Percentiles rank a stretch among this genome's conserved stretches.
Evolutionary conservation across 2,113 vertebrate species (phyloP).

Genomic region (Psammodynastes pulverulentus): DNA sequence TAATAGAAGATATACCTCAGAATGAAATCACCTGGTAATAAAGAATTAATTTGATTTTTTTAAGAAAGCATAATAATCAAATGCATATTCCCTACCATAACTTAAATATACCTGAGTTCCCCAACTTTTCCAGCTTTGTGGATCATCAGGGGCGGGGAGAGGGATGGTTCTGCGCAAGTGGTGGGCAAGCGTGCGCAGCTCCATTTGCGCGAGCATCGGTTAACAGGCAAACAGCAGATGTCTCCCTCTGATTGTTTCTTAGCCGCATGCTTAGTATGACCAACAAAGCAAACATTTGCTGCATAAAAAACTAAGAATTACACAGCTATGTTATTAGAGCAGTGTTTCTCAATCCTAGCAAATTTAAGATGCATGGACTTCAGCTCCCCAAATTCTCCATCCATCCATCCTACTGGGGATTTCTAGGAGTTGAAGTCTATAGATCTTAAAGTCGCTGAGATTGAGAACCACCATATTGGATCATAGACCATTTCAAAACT

Average conservation of each 20-base stretch:
- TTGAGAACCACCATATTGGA: not conserved
- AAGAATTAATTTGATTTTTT: not conserved
- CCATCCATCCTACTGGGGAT: too few relatives aligned
- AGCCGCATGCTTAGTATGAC: not conserved
- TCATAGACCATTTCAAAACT: not conserved
- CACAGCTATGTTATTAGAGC: not conserved
- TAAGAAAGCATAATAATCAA: not conserved
- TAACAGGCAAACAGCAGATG: not conserved
- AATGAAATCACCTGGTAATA: not conserved
- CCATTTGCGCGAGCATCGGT: not conserved
- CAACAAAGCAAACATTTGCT: not conserved
- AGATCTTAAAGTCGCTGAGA: not conserved
- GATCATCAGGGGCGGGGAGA: too few relatives aligned
- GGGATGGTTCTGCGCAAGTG: not conserved
- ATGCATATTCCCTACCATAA: slow-evolving; percentile 19
- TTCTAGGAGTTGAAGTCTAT: not conserved
- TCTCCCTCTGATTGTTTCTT: not conserved
- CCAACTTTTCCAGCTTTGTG: not conserved
- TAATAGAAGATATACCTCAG: slow-evolving; percentile 3
- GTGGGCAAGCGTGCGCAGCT: not conserved
- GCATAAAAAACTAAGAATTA: not conserved
- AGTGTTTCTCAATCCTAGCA: not conserved
- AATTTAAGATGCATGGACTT: not conserved
- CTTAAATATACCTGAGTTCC: not conserved
- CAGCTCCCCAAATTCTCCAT: not conserved